These are phyloP conservation scores for Aradus depressus DNA, from an alignment of 2,888 invertebrate species.

Conservation along the genomic window DNA sequence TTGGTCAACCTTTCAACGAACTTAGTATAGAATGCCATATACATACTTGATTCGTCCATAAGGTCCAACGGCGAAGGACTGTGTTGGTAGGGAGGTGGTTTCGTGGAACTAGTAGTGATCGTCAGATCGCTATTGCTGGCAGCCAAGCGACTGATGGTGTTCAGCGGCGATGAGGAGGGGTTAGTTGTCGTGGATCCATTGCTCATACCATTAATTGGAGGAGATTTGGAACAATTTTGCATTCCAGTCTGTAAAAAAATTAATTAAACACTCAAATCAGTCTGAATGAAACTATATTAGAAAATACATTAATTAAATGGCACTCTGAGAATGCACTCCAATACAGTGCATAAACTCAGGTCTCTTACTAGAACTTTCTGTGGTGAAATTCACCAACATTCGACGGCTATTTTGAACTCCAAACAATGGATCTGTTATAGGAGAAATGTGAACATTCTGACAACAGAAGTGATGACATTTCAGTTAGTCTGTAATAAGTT, in stretches of 20 bases:
- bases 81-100: slow-evolving; percentile 42
- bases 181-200: slow-evolving; percentile 33
- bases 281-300: background rate
- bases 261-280: background rate
- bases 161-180: slow-evolving; percentile 37
- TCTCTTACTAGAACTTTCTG: too few relatives aligned
- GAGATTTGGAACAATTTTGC: slow-evolving; percentile 27
- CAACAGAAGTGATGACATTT: too few relatives aligned
- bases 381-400: too few relatives aligned
- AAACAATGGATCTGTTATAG: too few relatives aligned
- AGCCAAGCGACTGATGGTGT: slow-evolving; percentile 47
- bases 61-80: slow-evolving; percentile 45
- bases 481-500: too few relatives aligned
- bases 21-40: too few relatives aligned
- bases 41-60: slow-evolving; percentile 64
- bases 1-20: too few relatives aligned
- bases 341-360: too few relatives aligned
- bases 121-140: slow-evolving; percentile 72
- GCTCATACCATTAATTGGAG: slow-evolving; percentile 26
- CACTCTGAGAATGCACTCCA: too few relatives aligned
- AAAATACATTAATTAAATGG: background rate
- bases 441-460: too few relatives aligned
- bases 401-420: too few relatives aligned
- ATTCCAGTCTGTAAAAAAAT: slow-evolving; percentile 23
- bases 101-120: slow-evolving; percentile 54